Evolutionary conservation across 1,140 invertebrate genomes (phyloP), one percentile per base, ranked within the genome.

Genomic region (Leptinotarsa lineolata): DNA sequence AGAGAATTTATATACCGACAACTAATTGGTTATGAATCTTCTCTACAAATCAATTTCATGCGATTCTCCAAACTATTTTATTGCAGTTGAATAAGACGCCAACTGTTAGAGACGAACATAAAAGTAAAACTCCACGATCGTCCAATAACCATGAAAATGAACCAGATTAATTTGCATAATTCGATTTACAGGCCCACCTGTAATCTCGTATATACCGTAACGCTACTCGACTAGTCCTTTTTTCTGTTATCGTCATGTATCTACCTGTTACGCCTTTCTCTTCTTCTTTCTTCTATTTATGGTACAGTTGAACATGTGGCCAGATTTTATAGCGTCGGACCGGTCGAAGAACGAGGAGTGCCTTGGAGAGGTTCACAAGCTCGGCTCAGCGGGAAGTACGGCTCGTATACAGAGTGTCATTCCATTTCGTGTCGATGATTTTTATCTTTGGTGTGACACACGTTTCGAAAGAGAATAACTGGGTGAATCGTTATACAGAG

Each of bases 231-330:
- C 30, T 39, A 39, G 8, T 54, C 48, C 6, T 54, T 54, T 54
- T 54, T 54, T 54, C 6, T 54, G 15, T 54, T 54, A 54, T 54
- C 48, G 48, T 54, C 48, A 18, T 54, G 48, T 54, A 54, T 54
- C 48, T 16, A 54, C 48, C 48, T 54, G 48, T 54, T 54, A 18
- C 15, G 48, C 48, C 48, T 54, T 54, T 54, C 48, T 54, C 48
- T 54, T 54, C 48, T 54, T 54, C 48, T 54, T 54, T 54, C 48
- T 54, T 54, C 48, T 54, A 54, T 54, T 54, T 54, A 54, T 18
- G 48, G 48, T 54, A 54, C 48, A 54, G 48, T 18, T 54, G 48
- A 54, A 54, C 48, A 54, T 54, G 48, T 54, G 48, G 48, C 48
- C 48, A 54, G 48, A 54, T 54, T 54, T 54, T 54, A 54, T 18